phyloP scores from a whole-genome alignment of 2,888 invertebrate species.

The Panzeria rudis region DNA sequence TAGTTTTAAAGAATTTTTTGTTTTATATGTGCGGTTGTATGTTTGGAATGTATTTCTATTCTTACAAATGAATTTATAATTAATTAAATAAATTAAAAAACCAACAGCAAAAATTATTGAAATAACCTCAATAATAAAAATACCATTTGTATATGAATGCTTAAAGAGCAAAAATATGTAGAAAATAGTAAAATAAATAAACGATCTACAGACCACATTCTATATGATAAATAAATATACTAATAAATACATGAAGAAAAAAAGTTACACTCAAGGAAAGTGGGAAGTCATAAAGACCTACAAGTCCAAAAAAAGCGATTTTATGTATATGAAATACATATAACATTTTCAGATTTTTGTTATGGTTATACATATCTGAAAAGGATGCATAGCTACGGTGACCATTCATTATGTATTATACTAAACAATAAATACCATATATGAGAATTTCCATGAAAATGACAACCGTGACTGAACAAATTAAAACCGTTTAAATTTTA shows the following conservation, averaged over 20 bases:
- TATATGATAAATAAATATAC: slow-evolving; percentile 7
- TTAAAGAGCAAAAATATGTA: slow-evolving; percentile 26
- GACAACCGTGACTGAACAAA: no score
- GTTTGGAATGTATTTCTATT: slow-evolving; percentile 1
- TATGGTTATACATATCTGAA: no score
- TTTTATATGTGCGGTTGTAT: background rate
- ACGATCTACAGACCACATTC: background rate
- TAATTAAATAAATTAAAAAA: slow-evolving; percentile 45
- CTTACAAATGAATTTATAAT: slow-evolving; percentile 65
- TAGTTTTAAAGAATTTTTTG: slow-evolving; percentile 18
- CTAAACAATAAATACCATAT: no score
- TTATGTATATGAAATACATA: no score
- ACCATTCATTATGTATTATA: no score
- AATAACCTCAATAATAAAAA: slow-evolving; percentile 11
- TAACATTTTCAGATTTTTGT: no score
- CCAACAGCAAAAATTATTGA: slow-evolving; percentile 9
- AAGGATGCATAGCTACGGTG: no score
- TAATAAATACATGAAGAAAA: background rate
- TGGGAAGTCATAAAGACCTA: no score
- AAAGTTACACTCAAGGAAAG: background rate
- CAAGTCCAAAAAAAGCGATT: no score
- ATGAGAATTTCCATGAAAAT: no score
- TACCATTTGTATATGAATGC: background rate
- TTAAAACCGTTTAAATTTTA: no score
- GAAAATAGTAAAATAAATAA: slow-evolving; percentile 4